A percentile compares a stretch with the other conserved stretches of the same genome.
These are phyloP conservation scores for Anagyrus pseudococci DNA, from an alignment of 2,888 invertebrate genomes.

Conservation along the genomic window DNA sequence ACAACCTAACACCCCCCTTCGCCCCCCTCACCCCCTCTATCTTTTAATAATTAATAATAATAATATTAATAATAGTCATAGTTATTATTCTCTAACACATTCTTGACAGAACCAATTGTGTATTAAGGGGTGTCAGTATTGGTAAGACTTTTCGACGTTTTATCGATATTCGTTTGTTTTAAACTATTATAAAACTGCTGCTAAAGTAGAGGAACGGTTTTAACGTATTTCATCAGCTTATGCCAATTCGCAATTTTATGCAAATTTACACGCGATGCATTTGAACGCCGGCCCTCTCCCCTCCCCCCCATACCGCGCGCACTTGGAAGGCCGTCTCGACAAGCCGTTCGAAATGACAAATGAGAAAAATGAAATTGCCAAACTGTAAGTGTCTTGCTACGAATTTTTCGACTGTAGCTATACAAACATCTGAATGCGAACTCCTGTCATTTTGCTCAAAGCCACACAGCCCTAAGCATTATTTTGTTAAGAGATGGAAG, in stretches of 20 bases:
- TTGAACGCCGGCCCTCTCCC: too few relatives aligned
- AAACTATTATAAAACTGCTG: constrained; percentile 1
- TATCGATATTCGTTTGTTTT: background rate
- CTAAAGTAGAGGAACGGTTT: background rate
- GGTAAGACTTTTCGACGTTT: constrained; percentile 12
- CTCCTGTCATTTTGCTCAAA: background rate
- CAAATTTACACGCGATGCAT: too few relatives aligned
- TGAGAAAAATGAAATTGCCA: too few relatives aligned
- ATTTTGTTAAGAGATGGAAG: background rate
- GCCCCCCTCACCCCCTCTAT: background rate
- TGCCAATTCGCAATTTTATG: too few relatives aligned
- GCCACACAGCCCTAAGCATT: constrained; percentile 4
- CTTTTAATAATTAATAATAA: constrained; percentile 3
- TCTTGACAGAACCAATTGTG: constrained; percentile 22
- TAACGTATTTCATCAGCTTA: background rate
- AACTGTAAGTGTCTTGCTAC: too few relatives aligned
- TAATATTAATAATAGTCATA: constrained; percentile 1
- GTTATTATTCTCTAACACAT: constrained; percentile 14
- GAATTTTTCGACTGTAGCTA: too few relatives aligned
- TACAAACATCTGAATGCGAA: background rate
- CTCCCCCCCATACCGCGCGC: too few relatives aligned
- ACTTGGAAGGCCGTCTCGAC: too few relatives aligned
- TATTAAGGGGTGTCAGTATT: constrained; percentile 15
- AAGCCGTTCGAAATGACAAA: too few relatives aligned
- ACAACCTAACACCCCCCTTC: background rate